Base-by-base conservation (phyloP, 1,140 invertebrate genomes). In the Drosophila mayri region DNA sequence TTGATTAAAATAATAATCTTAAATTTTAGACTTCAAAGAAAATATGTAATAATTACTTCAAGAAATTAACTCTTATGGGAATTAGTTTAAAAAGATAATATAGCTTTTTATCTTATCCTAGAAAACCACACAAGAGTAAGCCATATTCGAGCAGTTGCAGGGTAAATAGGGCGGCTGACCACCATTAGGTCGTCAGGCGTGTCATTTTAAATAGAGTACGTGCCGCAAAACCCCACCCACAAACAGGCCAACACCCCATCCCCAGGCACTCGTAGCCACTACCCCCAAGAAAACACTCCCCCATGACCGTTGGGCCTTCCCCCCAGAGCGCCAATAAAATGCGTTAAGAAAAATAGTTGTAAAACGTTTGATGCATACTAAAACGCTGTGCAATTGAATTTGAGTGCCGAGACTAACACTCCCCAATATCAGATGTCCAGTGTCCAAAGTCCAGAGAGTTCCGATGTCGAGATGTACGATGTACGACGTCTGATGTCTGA, bases 291-390 rank as follows among this genome's bases (percentile, higher is more conserved):
- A 57, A 41, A 28, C 58, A 74, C 59, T 72, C 65, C 75, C 65
- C 57, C 65, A 37, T 50, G 74, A 65, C 68, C 54, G 30, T n/a
- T 54, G 50, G 50, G 37, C 46, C 35, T 9, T 5, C 25, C 47
- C 82, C 85, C 84, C 85, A 64, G 47, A 90, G 85, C 86, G 86
- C 78, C 65, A 90, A 90, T 90, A 90, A 88, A 90, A 90, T 85
- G 85, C 75, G 85, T 90, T 90, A 90, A 90, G 85, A 90, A 90
- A 90, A 90, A 90, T 90, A 90, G 85, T 90, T 90, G 86, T 81
- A 85, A 85, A 90, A 90, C 85, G 85, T 61, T 75, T 79, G 86
- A 85, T 90, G 85, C 81, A 90, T 90, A 90, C 85, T 79, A 90
- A 90, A 90, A 90, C 65, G 41, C 66, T 76, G 20, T 85, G 74